Percentiles rank a stretch among this genome's conserved stretches.
Conservation (phyloP, 2,113 vertebrate species). For the Plectropomus leopardus region DNA sequence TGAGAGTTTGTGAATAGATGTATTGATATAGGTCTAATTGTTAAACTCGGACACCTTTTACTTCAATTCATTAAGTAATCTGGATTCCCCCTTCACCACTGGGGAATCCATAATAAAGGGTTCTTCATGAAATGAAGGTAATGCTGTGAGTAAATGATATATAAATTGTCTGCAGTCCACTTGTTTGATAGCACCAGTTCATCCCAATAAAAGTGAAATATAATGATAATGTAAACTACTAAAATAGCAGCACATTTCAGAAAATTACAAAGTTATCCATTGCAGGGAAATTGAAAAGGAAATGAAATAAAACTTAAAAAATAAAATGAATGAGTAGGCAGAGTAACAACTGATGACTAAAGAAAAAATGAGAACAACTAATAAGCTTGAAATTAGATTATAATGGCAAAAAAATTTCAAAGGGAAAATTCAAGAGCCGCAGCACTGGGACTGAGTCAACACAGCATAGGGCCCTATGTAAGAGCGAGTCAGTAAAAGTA, state of each 20-base stretch:
- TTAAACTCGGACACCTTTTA: too few relatives aligned
- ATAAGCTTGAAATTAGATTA: constrained; percentile 44
- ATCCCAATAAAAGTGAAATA: background rate
- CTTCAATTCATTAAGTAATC: too few relatives aligned
- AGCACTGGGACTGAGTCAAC: background rate
- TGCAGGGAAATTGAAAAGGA: constrained; percentile 4
- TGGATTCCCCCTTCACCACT: too few relatives aligned
- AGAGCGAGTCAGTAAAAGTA: background rate
- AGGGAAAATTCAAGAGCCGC: background rate
- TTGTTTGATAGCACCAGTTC: background rate
- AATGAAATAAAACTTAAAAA: constrained; percentile 14
- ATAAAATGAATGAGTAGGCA: background rate
- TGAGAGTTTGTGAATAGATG: too few relatives aligned
- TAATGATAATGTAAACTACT: constrained; percentile 9
- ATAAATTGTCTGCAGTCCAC: constrained; percentile 2
- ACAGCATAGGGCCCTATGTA: too few relatives aligned
- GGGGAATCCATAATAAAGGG: too few relatives aligned
- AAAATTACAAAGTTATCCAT: constrained; percentile 17
- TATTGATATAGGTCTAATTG: too few relatives aligned
- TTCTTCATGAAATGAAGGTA: too few relatives aligned
- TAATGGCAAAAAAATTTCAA: background rate
- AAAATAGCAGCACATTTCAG: background rate
- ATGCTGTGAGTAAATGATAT: too few relatives aligned
- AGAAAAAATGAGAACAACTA: constrained; percentile 17
- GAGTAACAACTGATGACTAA: constrained; percentile 29